Conservation (phyloP, 2,888 invertebrate genomes). For the Brassicogethes aeneus region DNA sequence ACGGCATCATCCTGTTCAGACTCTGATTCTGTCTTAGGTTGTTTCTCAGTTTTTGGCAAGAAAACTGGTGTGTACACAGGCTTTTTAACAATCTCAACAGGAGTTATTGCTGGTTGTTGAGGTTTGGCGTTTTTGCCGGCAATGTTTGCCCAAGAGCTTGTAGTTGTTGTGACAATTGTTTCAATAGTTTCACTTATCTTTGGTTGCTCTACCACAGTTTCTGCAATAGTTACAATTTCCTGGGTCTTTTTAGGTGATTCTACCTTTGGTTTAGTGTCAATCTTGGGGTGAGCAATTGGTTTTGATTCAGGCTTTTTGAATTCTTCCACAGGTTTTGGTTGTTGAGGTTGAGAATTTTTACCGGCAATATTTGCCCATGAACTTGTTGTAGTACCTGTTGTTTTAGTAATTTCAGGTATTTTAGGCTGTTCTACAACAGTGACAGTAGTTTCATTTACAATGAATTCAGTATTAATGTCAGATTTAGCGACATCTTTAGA, state of each 20-base stretch:
- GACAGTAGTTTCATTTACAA: neutral
- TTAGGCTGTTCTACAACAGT: neutral
- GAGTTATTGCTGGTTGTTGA: too few species aligned
- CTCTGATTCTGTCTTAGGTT: neutral
- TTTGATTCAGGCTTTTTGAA: neutral
- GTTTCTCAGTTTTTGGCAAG: neutral
- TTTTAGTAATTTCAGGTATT: neutral
- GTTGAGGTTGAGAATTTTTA: conserved; percentile 3
- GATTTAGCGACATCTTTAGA: too few species aligned
- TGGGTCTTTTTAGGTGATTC: conserved; percentile 5
- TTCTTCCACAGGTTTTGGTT: neutral
- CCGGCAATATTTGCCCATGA: conserved; percentile 4
- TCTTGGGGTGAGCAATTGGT: neutral
- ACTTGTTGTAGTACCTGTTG: neutral
- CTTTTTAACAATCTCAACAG: too few species aligned
- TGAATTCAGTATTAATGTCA: too few species aligned
- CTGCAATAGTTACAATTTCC: neutral
- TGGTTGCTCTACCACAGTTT: neutral
- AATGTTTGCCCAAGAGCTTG: conserved; percentile 5
- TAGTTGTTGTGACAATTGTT: conserved; percentile 12
- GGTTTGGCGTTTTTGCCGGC: conserved; percentile 4
- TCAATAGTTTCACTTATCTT: conserved; percentile 7
- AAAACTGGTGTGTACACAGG: conserved; percentile 1
- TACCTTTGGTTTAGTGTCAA: neutral
- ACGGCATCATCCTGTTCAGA: neutral